These are phyloP conservation scores for Metacarcinus magister DNA, from an alignment of 2,888 invertebrate genomes.

Conservation along the genomic window DNA sequence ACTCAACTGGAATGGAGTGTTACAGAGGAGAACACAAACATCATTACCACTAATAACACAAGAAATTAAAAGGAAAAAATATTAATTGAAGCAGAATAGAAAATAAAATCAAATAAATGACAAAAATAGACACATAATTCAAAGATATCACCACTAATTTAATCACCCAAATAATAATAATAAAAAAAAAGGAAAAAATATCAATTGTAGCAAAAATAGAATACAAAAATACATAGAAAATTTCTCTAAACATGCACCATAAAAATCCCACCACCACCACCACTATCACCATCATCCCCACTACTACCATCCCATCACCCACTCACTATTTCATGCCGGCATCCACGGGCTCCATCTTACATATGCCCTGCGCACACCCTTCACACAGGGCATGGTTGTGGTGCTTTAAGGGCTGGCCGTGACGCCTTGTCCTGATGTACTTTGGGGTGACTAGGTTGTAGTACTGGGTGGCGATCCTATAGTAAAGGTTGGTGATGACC, in stretches of 20 bases:
- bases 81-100: background rate
- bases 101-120: background rate
- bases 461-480: slow-evolving; percentile 68
- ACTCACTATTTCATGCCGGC: background rate
- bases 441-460: slow-evolving; percentile 75
- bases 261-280: background rate
- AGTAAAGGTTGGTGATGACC: slow-evolving; percentile 81
- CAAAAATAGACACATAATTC: too few relatives aligned
- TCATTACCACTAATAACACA: background rate
- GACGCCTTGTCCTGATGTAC: slow-evolving; percentile 70
- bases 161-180: too few relatives aligned
- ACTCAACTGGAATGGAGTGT: background rate
- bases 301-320: background rate
- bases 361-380: slow-evolving; percentile 70
- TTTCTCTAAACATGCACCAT: background rate
- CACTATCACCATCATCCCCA: background rate
- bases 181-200: too few relatives aligned
- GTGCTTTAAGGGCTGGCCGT: slow-evolving; percentile 68
- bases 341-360: slow-evolving; percentile 26
- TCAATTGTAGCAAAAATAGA: background rate
- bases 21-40: background rate
- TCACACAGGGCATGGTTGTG: slow-evolving; percentile 74
- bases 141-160: too few relatives aligned
- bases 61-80: too few relatives aligned
- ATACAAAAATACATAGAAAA: background rate